Conservation (phyloP, 2,113 vertebrate species). For the Rhineura floridana region DNA sequence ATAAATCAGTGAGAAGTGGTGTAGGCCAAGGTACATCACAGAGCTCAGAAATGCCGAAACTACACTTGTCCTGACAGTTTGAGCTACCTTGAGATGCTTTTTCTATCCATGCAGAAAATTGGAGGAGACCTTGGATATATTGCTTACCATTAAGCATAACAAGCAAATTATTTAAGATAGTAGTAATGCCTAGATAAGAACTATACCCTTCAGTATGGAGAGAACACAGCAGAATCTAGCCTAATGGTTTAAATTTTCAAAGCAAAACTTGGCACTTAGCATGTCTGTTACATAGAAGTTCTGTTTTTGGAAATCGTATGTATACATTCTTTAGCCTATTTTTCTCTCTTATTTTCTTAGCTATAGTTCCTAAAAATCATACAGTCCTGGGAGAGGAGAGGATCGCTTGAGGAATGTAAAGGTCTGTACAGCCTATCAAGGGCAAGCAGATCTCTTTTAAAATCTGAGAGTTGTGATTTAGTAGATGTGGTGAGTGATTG, state of each 20-base stretch:
- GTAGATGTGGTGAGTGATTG: background rate
- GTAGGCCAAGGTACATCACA: background rate
- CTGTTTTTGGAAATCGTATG: background rate
- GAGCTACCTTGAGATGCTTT: background rate
- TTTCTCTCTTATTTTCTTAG: background rate
- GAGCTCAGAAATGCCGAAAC: background rate
- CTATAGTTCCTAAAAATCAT: background rate
- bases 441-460: background rate
- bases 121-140: background rate
- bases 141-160: background rate
- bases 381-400: background rate
- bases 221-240: background rate
- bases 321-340: background rate
- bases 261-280: background rate
- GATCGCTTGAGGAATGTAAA: background rate
- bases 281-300: background rate
- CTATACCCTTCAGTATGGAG: background rate
- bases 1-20: background rate
- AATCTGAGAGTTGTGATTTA: background rate
- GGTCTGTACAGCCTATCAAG: background rate
- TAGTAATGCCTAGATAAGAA: background rate
- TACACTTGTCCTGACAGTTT: background rate
- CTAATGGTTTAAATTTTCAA: background rate
- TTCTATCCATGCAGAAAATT: background rate
- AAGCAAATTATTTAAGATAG: background rate